Percentiles rank a stretch among this genome's conserved stretches.
phyloP scores from a whole-genome alignment of 1,140 invertebrate species.

The Copidosoma floridanum region DNA sequence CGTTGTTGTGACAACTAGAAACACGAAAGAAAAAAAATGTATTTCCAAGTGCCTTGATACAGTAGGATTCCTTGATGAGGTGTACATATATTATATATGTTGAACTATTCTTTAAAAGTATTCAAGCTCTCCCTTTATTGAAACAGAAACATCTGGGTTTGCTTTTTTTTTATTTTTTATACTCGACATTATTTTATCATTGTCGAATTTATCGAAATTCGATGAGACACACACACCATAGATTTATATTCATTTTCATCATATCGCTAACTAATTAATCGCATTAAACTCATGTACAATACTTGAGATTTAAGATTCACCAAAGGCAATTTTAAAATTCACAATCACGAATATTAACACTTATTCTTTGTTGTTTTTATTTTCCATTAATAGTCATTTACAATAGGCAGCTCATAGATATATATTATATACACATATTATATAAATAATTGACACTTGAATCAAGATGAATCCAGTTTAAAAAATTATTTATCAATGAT shows the following conservation, averaged over 20 bases:
- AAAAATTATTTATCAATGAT: slow-evolving; percentile 14
- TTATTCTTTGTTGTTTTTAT: slow-evolving; percentile 19
- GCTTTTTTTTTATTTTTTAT: slow-evolving; percentile 14
- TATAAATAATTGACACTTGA: slow-evolving; percentile 1
- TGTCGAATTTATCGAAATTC: background rate
- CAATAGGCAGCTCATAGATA: slow-evolving; percentile 20
- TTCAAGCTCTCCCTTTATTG: background rate
- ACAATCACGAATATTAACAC: slow-evolving; percentile 6
- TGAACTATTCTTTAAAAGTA: background rate
- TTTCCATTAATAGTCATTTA: slow-evolving; percentile 15
- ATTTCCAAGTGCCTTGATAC: slow-evolving; percentile 25
- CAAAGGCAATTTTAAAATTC: slow-evolving; percentile 22
- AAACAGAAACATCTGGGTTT: slow-evolving; percentile 8
- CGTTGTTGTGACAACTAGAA: slow-evolving; percentile 14
- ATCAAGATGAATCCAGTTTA: slow-evolving; percentile 16
- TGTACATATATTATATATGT: slow-evolving; percentile 17
- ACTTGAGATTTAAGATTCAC: slow-evolving; percentile 21
- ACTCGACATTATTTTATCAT: background rate
- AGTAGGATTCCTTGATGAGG: slow-evolving; percentile 24
- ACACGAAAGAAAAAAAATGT: too few species aligned
- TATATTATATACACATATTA: background rate
- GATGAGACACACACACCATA: background rate
- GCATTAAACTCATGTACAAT: slow-evolving; percentile 8
- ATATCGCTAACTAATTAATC: slow-evolving; percentile 1
- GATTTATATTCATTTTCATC: slow-evolving; percentile 16